Evolutionary conservation across 2,888 invertebrate species (phyloP), one percentile per base, ranked within the genome.

Genomic region (Lacanobia wlatinum): DNA sequence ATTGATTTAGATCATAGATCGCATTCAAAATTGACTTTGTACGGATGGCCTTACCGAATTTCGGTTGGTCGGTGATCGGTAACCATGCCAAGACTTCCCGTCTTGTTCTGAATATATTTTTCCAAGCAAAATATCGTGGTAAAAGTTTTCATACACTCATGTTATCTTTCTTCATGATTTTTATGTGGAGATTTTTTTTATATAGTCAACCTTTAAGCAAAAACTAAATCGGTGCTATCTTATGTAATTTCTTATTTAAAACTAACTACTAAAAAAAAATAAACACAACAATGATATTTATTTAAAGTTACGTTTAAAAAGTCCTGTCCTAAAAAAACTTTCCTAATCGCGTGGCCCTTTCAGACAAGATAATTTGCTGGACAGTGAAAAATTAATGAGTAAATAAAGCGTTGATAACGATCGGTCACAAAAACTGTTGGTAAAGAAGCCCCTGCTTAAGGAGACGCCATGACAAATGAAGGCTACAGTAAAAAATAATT

Each of bases 341-440:
- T 80, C 87, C 85, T 87, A 89, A 89, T 90, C 79, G 78, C 84
- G 88, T 87, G 82, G 85, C 87, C 85, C 85, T 70, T 63, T 75
- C 80, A 87, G 88, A 89, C 89, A 90, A 89, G 92, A 93, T 92
- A 93, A 94, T 94, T 93, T 90, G 87, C 88, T 73, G 87, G 93
- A 94, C 94, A 93, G 90, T 93, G 94, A 95, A 90, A 93, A 94
- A 96, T 95, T 94, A 94, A 93, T 93, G 93, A 93, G 90, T 91
- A 93, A 94, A 94, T 94, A 95, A 94, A 94, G 89, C 92, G 89
- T 83, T 91, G 94, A 95, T 95, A 95, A 95, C 90, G 92, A 94
- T 94, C 93, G 76, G 80, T 80, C 85, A 86, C 90, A 92, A 92
- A 92, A 94, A 93, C 87, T 90, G 87, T 78, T 88, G 84, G 70